Conservation (phyloP, 2,113 vertebrate species). For the Strix uralensis region DNA sequence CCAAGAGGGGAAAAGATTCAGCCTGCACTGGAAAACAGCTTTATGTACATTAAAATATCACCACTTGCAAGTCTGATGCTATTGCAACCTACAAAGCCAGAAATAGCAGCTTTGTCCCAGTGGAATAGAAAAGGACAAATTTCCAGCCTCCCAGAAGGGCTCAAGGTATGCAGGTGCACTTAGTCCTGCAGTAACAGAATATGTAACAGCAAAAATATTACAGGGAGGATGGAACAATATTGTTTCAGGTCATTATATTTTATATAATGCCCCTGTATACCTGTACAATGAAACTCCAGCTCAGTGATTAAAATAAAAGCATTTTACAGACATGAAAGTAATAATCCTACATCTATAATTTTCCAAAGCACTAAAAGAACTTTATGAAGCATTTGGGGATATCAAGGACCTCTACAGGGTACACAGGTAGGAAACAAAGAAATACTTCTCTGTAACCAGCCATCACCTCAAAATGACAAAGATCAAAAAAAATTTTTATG, state of each 20-base stretch:
- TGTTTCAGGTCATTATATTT: background rate
- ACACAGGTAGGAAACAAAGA: background rate
- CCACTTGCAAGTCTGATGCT: background rate
- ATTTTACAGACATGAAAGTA: background rate
- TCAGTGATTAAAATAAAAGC: background rate
- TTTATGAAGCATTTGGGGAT: background rate
- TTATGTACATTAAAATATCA: conserved; percentile 55
- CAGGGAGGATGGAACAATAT: background rate
- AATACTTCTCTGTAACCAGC: background rate
- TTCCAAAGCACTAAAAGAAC: background rate
- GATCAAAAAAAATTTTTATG: background rate
- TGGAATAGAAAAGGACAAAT: conserved; percentile 11
- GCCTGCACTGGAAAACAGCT: conserved; percentile 39
- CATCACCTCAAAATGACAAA: background rate
- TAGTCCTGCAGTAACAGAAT: background rate
- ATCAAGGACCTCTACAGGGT: background rate
- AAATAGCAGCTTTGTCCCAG: conserved; percentile 19
- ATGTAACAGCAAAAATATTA: background rate
- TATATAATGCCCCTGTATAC: background rate
- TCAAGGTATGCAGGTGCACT: background rate
- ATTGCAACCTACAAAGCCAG: conserved; percentile 1
- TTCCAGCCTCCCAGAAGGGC: background rate
- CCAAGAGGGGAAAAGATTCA: conserved; percentile 31
- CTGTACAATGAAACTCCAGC: background rate
- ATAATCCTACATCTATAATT: background rate